Conservation (phyloP, 2,888 invertebrate genomes). For the Synergus laeviventris region DNA sequence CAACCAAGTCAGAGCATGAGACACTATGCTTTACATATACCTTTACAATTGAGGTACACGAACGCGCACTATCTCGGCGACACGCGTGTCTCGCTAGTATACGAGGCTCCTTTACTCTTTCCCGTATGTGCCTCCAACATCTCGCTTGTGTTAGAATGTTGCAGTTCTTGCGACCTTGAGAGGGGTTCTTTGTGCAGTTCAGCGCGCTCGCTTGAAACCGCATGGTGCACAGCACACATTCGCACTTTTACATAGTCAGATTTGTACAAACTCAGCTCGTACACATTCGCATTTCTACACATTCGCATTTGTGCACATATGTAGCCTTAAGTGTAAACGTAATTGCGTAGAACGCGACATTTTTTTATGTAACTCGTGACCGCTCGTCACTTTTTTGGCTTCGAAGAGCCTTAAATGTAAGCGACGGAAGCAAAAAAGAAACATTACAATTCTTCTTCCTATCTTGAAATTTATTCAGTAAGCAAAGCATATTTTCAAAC, state of each 20-base stretch:
- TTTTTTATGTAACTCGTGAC: not conserved
- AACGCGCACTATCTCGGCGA: conserved; percentile 30
- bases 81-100: conserved; percentile 41
- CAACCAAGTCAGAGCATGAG: conserved; percentile 43
- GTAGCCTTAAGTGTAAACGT: conserved; percentile 52
- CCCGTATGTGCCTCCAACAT: conserved; percentile 49
- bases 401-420: not conserved
- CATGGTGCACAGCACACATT: conserved; percentile 50
- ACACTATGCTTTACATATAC: conserved; percentile 48
- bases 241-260: conserved; percentile 11
- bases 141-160: conserved; percentile 58
- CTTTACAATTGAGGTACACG: conserved; percentile 30
- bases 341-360: conserved; percentile 15
- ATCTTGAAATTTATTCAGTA: not conserved
- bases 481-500: not conserved
- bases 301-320: conserved; percentile 52
- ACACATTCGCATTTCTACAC: conserved; percentile 51
- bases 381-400: not conserved
- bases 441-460: not conserved
- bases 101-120: conserved; percentile 54
- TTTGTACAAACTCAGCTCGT: too few relatives aligned
- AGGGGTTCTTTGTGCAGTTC: conserved; percentile 74
- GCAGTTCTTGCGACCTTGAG: conserved; percentile 71
- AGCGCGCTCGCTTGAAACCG: conserved; percentile 62
- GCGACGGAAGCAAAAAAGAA: not conserved